Conservation (phyloP, 2,113 vertebrate species). For the Lepidothrix coronata region DNA sequence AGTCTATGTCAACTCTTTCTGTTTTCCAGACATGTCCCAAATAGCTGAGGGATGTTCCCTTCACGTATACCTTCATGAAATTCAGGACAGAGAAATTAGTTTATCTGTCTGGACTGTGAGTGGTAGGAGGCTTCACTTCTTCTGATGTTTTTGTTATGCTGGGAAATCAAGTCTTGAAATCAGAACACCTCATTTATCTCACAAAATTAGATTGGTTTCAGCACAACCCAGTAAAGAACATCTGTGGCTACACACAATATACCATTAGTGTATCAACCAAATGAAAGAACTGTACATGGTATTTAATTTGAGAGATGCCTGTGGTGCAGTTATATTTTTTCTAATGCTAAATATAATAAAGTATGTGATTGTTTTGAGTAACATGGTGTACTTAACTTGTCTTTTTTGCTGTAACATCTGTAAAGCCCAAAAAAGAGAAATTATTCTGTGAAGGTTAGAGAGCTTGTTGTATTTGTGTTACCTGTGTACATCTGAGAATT, state of each 20-base stretch:
- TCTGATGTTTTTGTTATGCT: background rate
- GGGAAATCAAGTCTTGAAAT: constrained; percentile 25
- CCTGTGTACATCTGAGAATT: background rate
- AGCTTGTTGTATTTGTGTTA: background rate
- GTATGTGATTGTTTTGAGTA: background rate
- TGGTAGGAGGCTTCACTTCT: background rate
- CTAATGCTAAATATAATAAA: background rate
- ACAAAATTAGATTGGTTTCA: constrained; percentile 4
- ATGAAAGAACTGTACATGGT: background rate
- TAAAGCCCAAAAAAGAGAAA: background rate
- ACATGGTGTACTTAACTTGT: background rate
- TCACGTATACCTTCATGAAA: background rate
- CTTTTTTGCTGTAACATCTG: background rate
- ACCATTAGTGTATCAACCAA: background rate
- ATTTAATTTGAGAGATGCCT: constrained; percentile 22
- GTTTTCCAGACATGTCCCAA: background rate
- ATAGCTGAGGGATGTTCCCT: background rate
- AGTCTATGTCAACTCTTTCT: background rate
- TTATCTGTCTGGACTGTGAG: background rate
- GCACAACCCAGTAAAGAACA: background rate
- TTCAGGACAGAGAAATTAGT: background rate
- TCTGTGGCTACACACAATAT: background rate
- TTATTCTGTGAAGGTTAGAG: background rate
- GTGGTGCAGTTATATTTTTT: background rate
- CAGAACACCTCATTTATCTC: constrained; percentile 12